phyloP scores from a whole-genome alignment of 2,888 invertebrate species.

The Cantharis rufa region DNA sequence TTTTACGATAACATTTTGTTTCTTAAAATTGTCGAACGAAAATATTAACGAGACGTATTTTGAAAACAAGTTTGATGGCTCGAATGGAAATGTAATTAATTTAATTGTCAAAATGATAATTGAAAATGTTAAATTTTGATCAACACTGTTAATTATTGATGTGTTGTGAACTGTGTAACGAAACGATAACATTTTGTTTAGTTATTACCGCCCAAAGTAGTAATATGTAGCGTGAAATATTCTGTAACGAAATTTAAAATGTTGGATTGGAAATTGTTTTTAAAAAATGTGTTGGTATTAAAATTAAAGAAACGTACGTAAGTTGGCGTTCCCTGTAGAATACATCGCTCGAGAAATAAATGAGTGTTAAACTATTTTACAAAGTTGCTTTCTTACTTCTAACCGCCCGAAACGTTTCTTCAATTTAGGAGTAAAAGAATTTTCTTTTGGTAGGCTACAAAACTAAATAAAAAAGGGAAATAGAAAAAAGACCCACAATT shows the following conservation, averaged over 20 bases:
- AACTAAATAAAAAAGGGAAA: neutral
- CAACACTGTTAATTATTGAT: neutral
- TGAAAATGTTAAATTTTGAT: neutral
- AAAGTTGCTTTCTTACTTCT: slow-evolving; percentile 8
- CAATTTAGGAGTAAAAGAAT: slow-evolving; percentile 24
- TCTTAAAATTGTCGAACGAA: neutral
- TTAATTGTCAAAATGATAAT: neutral
- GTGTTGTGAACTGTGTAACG: neutral
- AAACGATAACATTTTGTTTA: neutral
- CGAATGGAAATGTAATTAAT: neutral
- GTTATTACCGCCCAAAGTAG: neutral
- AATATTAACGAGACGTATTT: neutral
- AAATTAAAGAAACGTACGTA: slow-evolving; percentile 27
- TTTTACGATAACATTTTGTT: neutral
- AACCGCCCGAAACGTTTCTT: slow-evolving; percentile 22
- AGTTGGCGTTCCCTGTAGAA: slow-evolving; percentile 15
- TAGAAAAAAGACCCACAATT: neutral
- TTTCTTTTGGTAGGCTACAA: slow-evolving; percentile 12
- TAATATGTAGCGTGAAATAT: too few relatives aligned
- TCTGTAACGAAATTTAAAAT: neutral
- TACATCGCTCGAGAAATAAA: slow-evolving; percentile 31
- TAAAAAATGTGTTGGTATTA: slow-evolving; percentile 19
- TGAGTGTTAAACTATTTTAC: slow-evolving; percentile 28
- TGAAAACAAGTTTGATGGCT: neutral
- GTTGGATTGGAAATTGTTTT: neutral